These are phyloP conservation scores for Manis crassicaudata DNA, from an alignment of 2,797 vertebrate genomes.

Conservation along the genomic window DNA sequence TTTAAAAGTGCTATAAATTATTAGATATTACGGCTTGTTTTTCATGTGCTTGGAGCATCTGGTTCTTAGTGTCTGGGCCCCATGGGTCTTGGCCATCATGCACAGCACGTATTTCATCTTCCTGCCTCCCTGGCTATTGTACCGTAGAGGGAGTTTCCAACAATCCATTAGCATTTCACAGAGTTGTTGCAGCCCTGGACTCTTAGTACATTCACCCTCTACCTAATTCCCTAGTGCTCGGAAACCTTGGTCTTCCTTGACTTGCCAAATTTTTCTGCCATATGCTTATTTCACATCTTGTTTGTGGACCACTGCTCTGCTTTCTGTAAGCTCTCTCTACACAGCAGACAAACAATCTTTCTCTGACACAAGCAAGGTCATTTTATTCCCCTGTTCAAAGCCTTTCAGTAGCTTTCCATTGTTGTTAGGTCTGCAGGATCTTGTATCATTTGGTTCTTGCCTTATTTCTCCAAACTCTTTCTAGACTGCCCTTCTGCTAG, in stretches of 20 bases:
- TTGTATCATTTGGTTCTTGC: background rate
- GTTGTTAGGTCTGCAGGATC: background rate
- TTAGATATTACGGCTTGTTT: background rate
- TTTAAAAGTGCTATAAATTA: background rate
- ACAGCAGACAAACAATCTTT: background rate
- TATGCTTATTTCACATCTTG: background rate
- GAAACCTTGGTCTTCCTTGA: background rate
- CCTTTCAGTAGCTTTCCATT: background rate
- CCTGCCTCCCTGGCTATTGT: background rate
- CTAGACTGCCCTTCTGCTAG: background rate
- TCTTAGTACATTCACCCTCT: background rate
- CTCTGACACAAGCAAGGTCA: background rate
- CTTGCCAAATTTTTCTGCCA: background rate
- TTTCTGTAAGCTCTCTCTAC: background rate
- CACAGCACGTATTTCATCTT: background rate
- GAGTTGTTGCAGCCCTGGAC: background rate
- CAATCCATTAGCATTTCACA: background rate
- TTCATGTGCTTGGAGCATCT: background rate
- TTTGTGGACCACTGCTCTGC: background rate
- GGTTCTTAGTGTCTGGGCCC: background rate
- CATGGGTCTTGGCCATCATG: background rate
- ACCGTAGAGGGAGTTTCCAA: background rate
- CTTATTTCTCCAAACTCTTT: background rate
- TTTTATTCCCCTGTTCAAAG: background rate
- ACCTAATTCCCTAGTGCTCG: background rate